Conservation (phyloP, 2,797 vertebrate genomes). For the Odontamblyopus lacepedii region DNA sequence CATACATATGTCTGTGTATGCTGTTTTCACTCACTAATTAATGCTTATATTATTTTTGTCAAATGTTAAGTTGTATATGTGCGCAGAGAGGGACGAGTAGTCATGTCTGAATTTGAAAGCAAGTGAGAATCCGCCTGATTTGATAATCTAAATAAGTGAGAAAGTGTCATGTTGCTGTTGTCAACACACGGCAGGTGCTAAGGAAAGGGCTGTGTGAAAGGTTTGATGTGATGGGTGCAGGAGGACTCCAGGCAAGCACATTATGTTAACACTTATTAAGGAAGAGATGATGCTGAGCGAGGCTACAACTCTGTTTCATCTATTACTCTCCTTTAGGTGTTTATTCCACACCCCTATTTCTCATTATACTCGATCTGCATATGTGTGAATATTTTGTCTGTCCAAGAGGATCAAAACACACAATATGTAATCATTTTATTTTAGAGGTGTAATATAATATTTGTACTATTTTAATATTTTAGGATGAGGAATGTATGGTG, state of each 20-base stretch:
- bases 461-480: not conserved
- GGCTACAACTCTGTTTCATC: slow-evolving; percentile 43
- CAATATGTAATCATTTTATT: not conserved
- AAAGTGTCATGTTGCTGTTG: slow-evolving; percentile 76
- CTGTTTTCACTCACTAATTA: slow-evolving; percentile 8
- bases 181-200: slow-evolving; percentile 76
- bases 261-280: slow-evolving; percentile 78
- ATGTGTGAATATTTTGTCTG: slow-evolving; percentile 1
- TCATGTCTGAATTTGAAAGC: slow-evolving; percentile 40
- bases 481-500: not conserved
- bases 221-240: slow-evolving; percentile 70
- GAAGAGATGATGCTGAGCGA: slow-evolving; percentile 54
- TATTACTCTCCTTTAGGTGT: slow-evolving; percentile 49
- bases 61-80: slow-evolving; percentile 13
- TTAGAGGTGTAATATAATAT: not conserved
- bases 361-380: not conserved
- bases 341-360: slow-evolving; percentile 32
- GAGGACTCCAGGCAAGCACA: slow-evolving; percentile 66
- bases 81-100: slow-evolving; percentile 12
- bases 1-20: not conserved
- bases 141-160: slow-evolving; percentile 72
- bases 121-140: slow-evolving; percentile 66
- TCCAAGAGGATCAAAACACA: not conserved
- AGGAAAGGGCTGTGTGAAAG: slow-evolving; percentile 72
- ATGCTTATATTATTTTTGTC: not conserved